Base-by-base conservation (phyloP, 2,888 invertebrate genomes). In the Therioaphis trifolii region DNA sequence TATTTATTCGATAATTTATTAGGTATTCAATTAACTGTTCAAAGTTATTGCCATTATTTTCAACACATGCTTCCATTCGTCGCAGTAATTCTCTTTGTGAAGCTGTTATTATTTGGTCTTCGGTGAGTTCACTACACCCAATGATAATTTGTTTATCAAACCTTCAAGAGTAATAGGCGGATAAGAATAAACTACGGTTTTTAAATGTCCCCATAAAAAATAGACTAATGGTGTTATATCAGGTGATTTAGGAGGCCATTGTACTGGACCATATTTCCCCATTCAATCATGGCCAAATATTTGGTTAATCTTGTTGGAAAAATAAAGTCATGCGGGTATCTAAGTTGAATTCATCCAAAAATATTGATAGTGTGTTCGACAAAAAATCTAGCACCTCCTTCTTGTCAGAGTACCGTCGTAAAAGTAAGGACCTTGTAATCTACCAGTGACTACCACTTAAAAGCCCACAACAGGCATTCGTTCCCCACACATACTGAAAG, bases 381-480 rank as follows among this genome's bases (percentile, higher is more conserved):
- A 46, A 46, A 46, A 3, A 46, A 14, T 46, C 46, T 46, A 4
- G 4, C 14, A 4, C 46, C 46, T 46, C 4, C 46, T 46, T 1
- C 46, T 46, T 4, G 46, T 46, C 46, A 46, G 14, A 46, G 46
- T 46, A 46, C 46, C 46, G 46, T 46, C 46, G 46, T 46, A 46
- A 46, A 46, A 58, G 55, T 55, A 55, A 55, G 55, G n/a, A 55
- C 55, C 55, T 55, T n/a, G 55, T 55, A 55, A 55, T 55, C n/a
- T n/a, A n/a, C n/a, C n/a, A n/a, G n/a, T n/a, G n/a, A n/a, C n/a
- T 55, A 46, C 35, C n/a, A 66, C 35, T 35, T 40, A 66, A 66
- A 66, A 35, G 66, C 35, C 66, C 66, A 66, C 66, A 66, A 35
- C n/a, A 66, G 35, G 40, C 40, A 66, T 66, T 66, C 66, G n/a